Base-by-base conservation (phyloP, 2,888 invertebrate genomes). In the Drosophila borborema region DNA sequence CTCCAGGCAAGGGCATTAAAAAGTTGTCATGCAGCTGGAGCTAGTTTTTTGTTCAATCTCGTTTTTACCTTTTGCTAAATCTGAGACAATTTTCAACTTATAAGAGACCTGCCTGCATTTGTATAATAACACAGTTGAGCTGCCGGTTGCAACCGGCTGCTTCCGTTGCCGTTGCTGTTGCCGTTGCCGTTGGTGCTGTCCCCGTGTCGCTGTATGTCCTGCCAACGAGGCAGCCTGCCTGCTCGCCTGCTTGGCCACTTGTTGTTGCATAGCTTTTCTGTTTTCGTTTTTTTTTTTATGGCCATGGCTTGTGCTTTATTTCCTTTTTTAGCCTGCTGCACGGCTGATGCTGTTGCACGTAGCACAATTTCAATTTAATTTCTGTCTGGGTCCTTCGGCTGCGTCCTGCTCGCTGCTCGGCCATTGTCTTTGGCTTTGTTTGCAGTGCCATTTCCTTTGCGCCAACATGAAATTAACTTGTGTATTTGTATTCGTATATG, bases 341-440 rank as follows among this genome's bases (percentile, higher is more conserved):
- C 43, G 64, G 68, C 49, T 59, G 59, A 51, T 36, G 55, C 41
- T 66, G 60, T 60, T 76, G 81, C 84, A 86, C 79, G 78, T 72
- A 84, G 73, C 73, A 81, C 82, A 86, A 82, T 86, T 86, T 85
- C 85, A 86, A 86, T 86, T 86, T 86, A 86, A 86, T 86, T 86
- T 86, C 85, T 85, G 86, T 86, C 84, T 86, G 85, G 68, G 75
- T 68, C 40, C 55, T 51, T 51, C 55, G 40, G 40, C 41, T 41
- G 28, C 55, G 31, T 41, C 55, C 55, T 41, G 71, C 64, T 67
- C 43, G 45, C 14, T 20, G 23, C 38, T 38, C 38, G 38, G 68
- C 88, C 81, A 86, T 85, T 85, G 86, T 88, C 89, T 83, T 86
- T 85, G 65, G 74, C 72, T 76, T 86, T 85, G 89, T 87, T 87